Conservation (phyloP, 2,797 vertebrate genomes). For the Peromyscus eremicus region DNA sequence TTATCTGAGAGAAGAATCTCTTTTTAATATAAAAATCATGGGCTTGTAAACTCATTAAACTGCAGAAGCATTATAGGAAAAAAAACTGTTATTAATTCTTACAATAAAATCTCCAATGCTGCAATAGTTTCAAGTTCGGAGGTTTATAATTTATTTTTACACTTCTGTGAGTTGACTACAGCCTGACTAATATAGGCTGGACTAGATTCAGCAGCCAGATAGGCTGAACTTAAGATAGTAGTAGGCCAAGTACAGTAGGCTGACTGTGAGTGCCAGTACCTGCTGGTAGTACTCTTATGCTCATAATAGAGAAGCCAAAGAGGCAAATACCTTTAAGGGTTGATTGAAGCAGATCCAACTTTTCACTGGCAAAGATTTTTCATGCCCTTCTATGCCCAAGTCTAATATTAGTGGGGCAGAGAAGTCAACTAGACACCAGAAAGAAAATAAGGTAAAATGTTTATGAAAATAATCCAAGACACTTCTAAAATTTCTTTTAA, state of each 20-base stretch:
- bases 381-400: neutral
- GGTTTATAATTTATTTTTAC: neutral
- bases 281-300: rapidly evolving
- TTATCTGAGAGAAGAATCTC: neutral
- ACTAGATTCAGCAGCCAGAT: neutral
- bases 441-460: neutral
- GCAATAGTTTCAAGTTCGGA: neutral
- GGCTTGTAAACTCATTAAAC: neutral
- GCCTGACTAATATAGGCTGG: neutral
- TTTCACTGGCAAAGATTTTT: neutral
- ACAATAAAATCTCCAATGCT: neutral
- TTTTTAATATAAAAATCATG: neutral
- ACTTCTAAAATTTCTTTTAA: neutral
- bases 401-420: neutral
- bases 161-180: neutral
- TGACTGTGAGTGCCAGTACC: neutral
- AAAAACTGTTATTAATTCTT: neutral
- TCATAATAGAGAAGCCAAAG: neutral
- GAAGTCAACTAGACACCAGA: neutral
- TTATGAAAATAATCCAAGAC: neutral
- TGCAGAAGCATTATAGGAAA: neutral
- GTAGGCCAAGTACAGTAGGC: neutral
- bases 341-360: neutral
- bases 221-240: neutral
- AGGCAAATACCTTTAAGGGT: neutral